These are phyloP conservation scores for Acanthosoma haemorrhoidale DNA, from an alignment of 2,888 invertebrate species.

Conservation along the genomic window DNA sequence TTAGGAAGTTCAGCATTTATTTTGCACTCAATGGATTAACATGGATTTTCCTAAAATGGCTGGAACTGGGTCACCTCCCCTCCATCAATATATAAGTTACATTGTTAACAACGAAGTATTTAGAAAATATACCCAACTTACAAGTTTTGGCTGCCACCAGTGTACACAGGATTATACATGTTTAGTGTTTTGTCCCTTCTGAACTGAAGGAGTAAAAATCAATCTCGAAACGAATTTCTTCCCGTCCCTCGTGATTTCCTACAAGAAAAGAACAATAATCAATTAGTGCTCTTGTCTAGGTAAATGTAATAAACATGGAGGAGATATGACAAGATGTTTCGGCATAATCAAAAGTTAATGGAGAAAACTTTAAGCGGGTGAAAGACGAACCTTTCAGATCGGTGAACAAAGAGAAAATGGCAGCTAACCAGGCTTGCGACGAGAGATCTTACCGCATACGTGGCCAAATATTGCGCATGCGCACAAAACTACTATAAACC, in stretches of 20 bases:
- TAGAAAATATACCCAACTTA: slow-evolving; percentile 42
- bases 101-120: slow-evolving; percentile 44
- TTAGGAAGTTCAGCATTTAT: no score
- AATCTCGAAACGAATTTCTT: background rate
- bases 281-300: background rate
- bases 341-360: background rate
- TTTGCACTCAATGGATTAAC: no score
- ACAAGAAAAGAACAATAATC: slow-evolving; percentile 34
- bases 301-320: background rate
- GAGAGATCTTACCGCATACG: slow-evolving; percentile 9
- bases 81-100: background rate
- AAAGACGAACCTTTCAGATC: slow-evolving; percentile 48
- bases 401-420: slow-evolving; percentile 62
- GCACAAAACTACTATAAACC: no score
- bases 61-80: slow-evolving; percentile 26
- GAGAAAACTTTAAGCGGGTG: no score
- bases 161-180: slow-evolving; percentile 51
- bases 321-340: background rate
- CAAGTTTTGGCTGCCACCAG: slow-evolving; percentile 47
- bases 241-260: slow-evolving; percentile 38
- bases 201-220: background rate
- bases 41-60: slow-evolving; percentile 27
- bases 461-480: background rate
- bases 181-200: slow-evolving; percentile 40
- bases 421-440: slow-evolving; percentile 35